Evolutionary conservation across 2,888 invertebrate genomes (phyloP).

Genomic region (Aethes cnicana): DNA sequence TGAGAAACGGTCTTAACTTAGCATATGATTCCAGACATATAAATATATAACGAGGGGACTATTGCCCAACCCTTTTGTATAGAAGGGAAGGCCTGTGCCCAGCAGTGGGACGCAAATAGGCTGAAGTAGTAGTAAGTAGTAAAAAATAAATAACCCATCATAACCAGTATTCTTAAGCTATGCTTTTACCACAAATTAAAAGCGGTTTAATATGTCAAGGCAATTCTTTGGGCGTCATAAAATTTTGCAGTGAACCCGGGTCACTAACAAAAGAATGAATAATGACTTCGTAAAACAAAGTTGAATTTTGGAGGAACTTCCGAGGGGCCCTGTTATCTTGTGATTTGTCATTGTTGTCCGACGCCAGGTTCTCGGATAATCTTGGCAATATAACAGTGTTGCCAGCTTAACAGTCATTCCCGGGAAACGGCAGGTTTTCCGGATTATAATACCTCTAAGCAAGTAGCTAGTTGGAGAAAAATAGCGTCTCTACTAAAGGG

Average conservation of each 20-base stretch:
- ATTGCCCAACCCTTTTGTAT: too few species aligned
- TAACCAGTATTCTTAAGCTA: constrained; percentile 37
- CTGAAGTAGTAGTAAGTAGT: not conserved
- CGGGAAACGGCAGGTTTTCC: constrained; percentile 9
- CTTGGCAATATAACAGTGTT: not conserved
- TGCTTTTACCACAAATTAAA: constrained; percentile 52
- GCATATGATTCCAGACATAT: too few species aligned
- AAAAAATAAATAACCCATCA: constrained; percentile 4
- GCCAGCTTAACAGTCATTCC: not conserved
- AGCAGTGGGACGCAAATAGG: too few species aligned
- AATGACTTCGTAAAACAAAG: constrained; percentile 77
- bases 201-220: constrained; percentile 71
- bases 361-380: constrained; percentile 8
- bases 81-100: too few species aligned
- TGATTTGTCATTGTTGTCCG: constrained; percentile 52
- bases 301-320: constrained; percentile 70
- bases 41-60: too few species aligned
- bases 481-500: too few species aligned
- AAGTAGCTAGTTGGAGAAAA: too few species aligned
- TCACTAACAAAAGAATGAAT: constrained; percentile 78
- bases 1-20: too few species aligned
- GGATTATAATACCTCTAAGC: too few species aligned
- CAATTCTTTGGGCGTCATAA: constrained; percentile 74
- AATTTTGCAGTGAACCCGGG: constrained; percentile 67
- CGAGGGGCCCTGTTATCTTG: constrained; percentile 59